Base-by-base conservation (phyloP, 2,113 vertebrate species). In the Hassar affinis region DNA sequence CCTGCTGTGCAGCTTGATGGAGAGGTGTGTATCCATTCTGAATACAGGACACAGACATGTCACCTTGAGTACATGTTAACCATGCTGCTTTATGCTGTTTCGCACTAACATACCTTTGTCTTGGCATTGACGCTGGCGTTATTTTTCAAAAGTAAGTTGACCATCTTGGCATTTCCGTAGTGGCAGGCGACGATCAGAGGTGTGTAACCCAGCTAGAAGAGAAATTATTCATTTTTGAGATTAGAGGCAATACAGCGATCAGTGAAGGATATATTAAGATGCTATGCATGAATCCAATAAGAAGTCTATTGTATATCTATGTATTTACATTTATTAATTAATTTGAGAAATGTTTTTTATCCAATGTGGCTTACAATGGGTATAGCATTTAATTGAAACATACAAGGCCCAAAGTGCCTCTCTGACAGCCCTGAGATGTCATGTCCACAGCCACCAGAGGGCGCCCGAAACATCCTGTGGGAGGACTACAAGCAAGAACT, bases 101-200 rank as follows among this genome's bases (percentile, higher is more conserved):
- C 22, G 35, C 14, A 9, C 12, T 1, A 3, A 35, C 27, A 42
- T 95, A 99, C 98, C 97, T 98, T 98, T 84, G 98, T 99, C 90
- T 97, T 98, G 83, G 95, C 95, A 1, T 96, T 97, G 86, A 99
- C 97, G 56, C 93, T 94, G 61, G 97, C 97, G 82, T 96, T 96
- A 0, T 95, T 96, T 88, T 97, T 96, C 89, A 99, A 95, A 85
- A 99, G 95, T 89, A 98, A 98, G 94, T 96, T 98, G 89, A 99
- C 97, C 95, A 97, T 99, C 93, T 99, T 99, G 88, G 95, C 94
- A 78, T 98, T 99, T 69, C 98, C 98, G 81, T 99, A 98, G 92
- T 99, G 98, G 93, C 97, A 98, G 0, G 98, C 97, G 87, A 99
- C 97, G 83, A 99, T 98, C 66, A 99, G 92, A 35, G 98, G 97